A percentile compares a stretch with the other conserved stretches of the same genome.
phyloP scores from a whole-genome alignment of 1,140 invertebrate genomes.

The Calosoma granatense region DNA sequence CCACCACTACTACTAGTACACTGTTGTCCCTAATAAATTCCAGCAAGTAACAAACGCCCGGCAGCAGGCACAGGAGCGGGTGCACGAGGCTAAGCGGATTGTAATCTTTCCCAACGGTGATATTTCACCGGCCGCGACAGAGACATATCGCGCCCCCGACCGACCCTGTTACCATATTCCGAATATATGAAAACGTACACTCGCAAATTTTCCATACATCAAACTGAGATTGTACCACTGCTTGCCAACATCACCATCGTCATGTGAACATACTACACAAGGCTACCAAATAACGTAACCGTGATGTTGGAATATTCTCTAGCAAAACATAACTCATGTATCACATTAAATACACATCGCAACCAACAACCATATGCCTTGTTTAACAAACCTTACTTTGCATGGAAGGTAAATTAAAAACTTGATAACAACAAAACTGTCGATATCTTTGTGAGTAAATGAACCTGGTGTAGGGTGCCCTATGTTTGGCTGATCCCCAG shows the following conservation, averaged over 20 bases:
- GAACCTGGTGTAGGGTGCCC: no score
- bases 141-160: neutral
- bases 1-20: conserved; percentile 10
- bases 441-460: no score
- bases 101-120: conserved; percentile 28
- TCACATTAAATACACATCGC: no score
- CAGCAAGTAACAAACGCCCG: conserved; percentile 25
- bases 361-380: no score
- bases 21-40: conserved; percentile 25
- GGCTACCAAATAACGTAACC: no score
- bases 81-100: conserved; percentile 24
- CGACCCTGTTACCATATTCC: neutral
- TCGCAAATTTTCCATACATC: neutral
- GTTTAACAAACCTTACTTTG: no score
- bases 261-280: no score
- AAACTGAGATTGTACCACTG: no score
- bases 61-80: conserved; percentile 12
- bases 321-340: no score
- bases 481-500: neutral
- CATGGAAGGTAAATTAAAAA: no score
- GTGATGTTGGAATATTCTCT: neutral
- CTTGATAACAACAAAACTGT: no score
- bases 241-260: no score
- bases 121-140: conserved; percentile 22
- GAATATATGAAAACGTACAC: neutral